These are phyloP conservation scores for Hylaeus volcanicus DNA, from an alignment of 1,140 invertebrate species.

Conservation along the genomic window DNA sequence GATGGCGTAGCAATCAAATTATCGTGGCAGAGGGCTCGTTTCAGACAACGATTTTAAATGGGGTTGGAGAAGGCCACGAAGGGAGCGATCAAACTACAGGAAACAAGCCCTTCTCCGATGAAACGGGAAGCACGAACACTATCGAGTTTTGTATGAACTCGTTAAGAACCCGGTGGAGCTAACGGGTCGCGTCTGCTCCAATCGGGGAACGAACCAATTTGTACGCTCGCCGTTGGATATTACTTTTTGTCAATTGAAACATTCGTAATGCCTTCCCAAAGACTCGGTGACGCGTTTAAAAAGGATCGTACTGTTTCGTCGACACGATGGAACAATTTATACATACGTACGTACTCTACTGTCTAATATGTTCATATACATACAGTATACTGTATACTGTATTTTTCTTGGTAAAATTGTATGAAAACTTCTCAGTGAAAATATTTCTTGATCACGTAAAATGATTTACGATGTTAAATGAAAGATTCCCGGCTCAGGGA, in stretches of 20 bases:
- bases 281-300: not conserved
- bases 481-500: too few species aligned
- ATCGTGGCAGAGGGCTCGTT: conserved; percentile 53
- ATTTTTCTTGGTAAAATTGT: too few species aligned
- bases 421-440: too few species aligned
- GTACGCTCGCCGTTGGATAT: not conserved
- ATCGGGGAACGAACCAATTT: not conserved
- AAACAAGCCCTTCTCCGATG: conserved; percentile 52
- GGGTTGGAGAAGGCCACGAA: conserved; percentile 40
- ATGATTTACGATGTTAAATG: too few species aligned
- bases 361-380: too few species aligned
- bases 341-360: too few species aligned
- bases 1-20: conserved; percentile 54
- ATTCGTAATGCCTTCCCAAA: not conserved
- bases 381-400: too few species aligned
- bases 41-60: conserved; percentile 54
- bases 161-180: conserved; percentile 14
- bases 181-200: conserved; percentile 33
- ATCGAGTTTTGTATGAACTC: conserved; percentile 46
- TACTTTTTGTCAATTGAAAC: not conserved
- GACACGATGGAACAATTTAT: too few species aligned
- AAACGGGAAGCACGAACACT: conserved; percentile 48
- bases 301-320: too few species aligned
- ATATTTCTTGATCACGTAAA: too few species aligned
- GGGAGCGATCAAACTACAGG: conserved; percentile 56